phyloP scores from a whole-genome alignment of 64 coral and sea anemone species.

The Montipora efflorescens region DNA sequence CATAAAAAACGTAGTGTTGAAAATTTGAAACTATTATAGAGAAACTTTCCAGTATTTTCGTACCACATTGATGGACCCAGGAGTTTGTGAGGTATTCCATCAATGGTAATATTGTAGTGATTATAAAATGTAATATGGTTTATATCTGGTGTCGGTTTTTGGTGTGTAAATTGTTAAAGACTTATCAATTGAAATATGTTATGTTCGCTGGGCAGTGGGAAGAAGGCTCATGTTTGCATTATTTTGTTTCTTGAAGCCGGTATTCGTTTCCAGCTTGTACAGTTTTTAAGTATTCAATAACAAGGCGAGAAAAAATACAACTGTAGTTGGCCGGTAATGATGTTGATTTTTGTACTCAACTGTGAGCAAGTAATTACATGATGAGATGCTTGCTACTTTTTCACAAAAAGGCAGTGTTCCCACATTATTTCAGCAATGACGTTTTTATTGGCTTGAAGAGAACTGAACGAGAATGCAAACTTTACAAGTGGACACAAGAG shows the following conservation, averaged over 20 bases:
- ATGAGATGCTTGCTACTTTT: too few species aligned
- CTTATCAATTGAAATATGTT: too few species aligned
- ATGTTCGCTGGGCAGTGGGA: too few species aligned
- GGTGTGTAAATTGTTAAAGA: too few species aligned
- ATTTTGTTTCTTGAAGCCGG: too few species aligned
- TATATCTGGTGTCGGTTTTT: too few species aligned
- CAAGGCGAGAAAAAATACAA: neutral
- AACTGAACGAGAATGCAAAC: neutral
- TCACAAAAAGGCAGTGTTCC: too few species aligned
- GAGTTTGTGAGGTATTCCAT: neutral
- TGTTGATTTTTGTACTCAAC: neutral
- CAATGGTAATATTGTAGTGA: neutral
- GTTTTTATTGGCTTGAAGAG: too few species aligned
- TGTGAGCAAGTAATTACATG: too few species aligned
- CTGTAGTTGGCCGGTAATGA: too few species aligned
- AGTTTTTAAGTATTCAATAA: neutral
- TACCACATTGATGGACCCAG: neutral
- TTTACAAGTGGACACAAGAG: neutral
- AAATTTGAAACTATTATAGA: neutral
- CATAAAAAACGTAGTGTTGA: neutral
- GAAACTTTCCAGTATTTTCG: neutral
- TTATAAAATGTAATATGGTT: neutral
- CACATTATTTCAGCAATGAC: too few species aligned
- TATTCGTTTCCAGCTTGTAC: neutral
- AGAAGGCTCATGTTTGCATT: too few species aligned